phyloP scores from a whole-genome alignment of 1,140 invertebrate genomes.

The Drosophila sturtevanti region DNA sequence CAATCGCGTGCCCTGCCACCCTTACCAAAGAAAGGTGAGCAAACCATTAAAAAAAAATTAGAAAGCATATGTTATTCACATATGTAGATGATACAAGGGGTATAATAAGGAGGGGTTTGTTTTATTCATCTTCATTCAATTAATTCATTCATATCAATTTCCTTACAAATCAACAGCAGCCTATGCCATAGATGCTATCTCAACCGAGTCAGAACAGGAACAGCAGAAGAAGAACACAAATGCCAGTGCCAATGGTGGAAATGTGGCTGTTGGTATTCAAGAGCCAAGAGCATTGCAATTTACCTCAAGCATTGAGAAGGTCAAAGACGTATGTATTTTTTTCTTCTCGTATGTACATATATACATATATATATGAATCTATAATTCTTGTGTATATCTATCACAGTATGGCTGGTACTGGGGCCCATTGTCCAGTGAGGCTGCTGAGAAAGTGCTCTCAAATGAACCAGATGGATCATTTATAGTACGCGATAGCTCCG shows the following conservation, averaged over 20 bases:
- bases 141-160: no score
- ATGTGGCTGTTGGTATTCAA: conserved; percentile 17
- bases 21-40: conserved; percentile 86
- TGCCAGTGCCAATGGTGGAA: neutral
- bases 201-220: conserved; percentile 56
- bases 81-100: no score
- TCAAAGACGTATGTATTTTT: conserved; percentile 93
- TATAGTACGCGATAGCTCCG: conserved; percentile 97
- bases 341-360: neutral
- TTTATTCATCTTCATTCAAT: no score
- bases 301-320: conserved; percentile 95
- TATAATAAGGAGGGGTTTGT: no score
- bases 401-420: conserved; percentile 98
- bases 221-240: conserved; percentile 53
- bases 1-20: conserved; percentile 90
- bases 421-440: conserved; percentile 97
- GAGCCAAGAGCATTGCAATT: conserved; percentile 88
- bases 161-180: conserved; percentile 22
- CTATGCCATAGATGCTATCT: conserved; percentile 73
- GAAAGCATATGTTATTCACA: no score
- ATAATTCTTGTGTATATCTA: neutral
- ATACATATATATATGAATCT: no score
- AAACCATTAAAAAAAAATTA: neutral
- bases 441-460: conserved; percentile 95
- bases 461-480: conserved; percentile 98